Evolutionary conservation across 64 coral and sea anemone genomes (phyloP), one percentile per base, ranked within the genome.

Genomic region (Cladopsammia gracilis): DNA sequence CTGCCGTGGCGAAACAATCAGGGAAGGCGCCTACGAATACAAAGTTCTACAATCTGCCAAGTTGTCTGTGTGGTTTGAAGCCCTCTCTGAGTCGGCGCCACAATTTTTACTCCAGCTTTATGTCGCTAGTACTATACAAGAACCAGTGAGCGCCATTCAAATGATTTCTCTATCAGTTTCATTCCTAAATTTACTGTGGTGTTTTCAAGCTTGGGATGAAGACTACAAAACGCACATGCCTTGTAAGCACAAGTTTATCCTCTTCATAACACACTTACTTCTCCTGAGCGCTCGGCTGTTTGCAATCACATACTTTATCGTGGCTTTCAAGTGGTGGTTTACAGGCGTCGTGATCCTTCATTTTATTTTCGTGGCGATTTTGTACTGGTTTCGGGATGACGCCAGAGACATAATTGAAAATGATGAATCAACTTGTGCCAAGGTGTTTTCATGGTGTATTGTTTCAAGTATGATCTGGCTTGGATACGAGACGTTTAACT

Each of bases 61-160:
- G 5, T 6, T 75, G 10, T 18, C 52, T 18, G 86, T 25, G 7
- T 60, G 44, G 48, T 58, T 73, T 45, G 86, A 59, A 24, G 73
- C 19, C 10, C 10, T 64, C 64, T 24, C 44, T 22, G 72, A 77
- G 24, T 44, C 87, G 15, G 71, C 52, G 13, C 87, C 87, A 0
- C 71, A 64, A 48, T 89, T 49, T n/a, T 15, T 86, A 10, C 70
- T 86, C 48, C 83, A 86, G 46, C 65, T 86, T 16, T 23, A 86
- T 45, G 87, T 20, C 56, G 64, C 76, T 0, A 64, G 52, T 26
- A 25, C 76, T 10, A 53, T 64, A 64, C 3, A 77, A 15, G 72
- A 89, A 49, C 24, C 24, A 20, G 70, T 77, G 14, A 48, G 26
- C 22, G 46, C 45, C 3, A 77, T 89, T 77, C 58, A 77, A 76